Conservation (phyloP, 2,797 vertebrate genomes). For the Sternarchorhynchus goeldii region DNA sequence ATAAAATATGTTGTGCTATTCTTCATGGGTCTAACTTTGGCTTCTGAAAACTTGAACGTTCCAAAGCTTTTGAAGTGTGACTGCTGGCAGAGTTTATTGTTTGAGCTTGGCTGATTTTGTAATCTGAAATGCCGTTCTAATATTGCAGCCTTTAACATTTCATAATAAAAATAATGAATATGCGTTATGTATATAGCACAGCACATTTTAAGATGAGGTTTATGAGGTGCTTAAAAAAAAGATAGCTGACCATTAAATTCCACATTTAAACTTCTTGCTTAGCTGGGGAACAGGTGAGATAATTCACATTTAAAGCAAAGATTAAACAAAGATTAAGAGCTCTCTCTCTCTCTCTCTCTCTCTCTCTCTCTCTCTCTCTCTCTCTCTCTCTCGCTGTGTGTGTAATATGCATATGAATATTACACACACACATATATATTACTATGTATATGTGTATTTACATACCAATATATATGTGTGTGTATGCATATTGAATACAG, state of each 20-base stretch:
- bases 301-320: constrained; percentile 6
- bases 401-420: no score
- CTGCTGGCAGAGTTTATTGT: neutral
- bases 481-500: no score
- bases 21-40: constrained; percentile 1
- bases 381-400: no score
- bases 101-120: constrained; percentile 14
- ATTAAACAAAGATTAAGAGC: neutral
- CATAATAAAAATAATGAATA: constrained; percentile 2
- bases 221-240: no score
- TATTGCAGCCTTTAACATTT: constrained; percentile 16
- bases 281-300: neutral
- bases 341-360: no score
- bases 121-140: constrained; percentile 6
- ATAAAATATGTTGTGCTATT: constrained; percentile 7
- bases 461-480: no score
- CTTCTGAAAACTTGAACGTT: constrained; percentile 13
- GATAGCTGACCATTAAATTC: neutral
- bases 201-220: neutral
- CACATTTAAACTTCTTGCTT: neutral
- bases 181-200: neutral
- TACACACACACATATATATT: no score
- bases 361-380: no score
- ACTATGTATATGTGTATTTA: no score
- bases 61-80: neutral